Conservation (phyloP, 2,888 invertebrate genomes). For the Zonitis immaculata region DNA sequence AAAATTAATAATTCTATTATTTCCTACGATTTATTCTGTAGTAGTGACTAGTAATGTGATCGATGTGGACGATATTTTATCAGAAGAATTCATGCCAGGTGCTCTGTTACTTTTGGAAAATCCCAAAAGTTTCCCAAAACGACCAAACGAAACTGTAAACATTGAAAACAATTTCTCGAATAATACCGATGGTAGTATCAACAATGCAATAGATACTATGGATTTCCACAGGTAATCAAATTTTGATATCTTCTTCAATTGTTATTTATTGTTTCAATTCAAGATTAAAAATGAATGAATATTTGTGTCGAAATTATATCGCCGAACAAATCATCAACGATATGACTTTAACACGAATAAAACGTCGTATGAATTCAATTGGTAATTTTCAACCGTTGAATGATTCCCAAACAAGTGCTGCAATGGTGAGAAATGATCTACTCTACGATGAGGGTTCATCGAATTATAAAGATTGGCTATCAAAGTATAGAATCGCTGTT, state of each 20-base stretch:
- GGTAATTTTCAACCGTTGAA: conserved; percentile 33
- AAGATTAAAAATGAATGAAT: conserved; percentile 75
- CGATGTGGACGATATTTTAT: conserved; percentile 63
- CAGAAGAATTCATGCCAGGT: conserved; percentile 66
- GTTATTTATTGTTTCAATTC: too few species aligned
- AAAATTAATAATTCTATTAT: neutral
- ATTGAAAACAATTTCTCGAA: conserved; percentile 4
- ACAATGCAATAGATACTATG: conserved; percentile 61
- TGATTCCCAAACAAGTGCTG: conserved; percentile 26
- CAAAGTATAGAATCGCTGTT: conserved; percentile 63
- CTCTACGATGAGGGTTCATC: conserved; percentile 67
- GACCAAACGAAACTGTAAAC: conserved; percentile 18
- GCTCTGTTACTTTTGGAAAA: conserved; percentile 54
- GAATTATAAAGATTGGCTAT: conserved; percentile 70
- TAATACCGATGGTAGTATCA: conserved; percentile 54
- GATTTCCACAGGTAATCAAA: conserved; percentile 68
- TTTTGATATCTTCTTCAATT: too few species aligned
- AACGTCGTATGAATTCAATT: conserved; percentile 48
- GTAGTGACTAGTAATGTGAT: conserved; percentile 24
- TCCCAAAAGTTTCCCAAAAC: conserved; percentile 32
- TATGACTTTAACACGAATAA: conserved; percentile 51
- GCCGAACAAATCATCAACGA: conserved; percentile 68
- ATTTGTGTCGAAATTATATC: conserved; percentile 67
- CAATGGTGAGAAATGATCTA: conserved; percentile 48
- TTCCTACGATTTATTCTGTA: too few species aligned